Base-by-base conservation (phyloP, 2,797 vertebrate species). In the Eupleurogrammus muticus region DNA sequence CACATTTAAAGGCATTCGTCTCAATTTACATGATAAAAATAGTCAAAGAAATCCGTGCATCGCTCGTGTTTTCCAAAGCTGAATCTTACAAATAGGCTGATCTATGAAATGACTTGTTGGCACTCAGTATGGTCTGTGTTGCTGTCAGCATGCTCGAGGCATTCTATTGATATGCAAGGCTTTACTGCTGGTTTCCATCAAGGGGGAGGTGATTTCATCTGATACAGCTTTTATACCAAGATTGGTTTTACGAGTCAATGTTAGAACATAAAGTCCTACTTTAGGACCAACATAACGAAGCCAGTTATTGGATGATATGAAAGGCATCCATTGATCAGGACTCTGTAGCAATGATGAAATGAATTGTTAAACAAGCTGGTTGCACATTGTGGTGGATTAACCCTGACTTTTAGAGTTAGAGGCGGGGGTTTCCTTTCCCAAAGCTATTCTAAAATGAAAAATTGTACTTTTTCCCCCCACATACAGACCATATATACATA, bases 21-120 rank as follows among this genome's bases (percentile, higher is more conserved):
- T 12, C 0, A 9, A 42, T 47, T 24, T 32, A 17, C 8, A 58
- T n/a, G 4, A 49, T 3, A 28, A 36, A 5, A 21, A 62, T 3
- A 19, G 7, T 4, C 10, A 42, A 54, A 46, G 23, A 20, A 40
- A 47, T 44, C 35, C 11, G 17, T 19, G 9, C 11, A 16, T 3
- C 3, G n/a, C n/a, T n/a, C 9, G 1, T 51, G 47, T 47, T 65
- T 32, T 52, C 14, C 12, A 12, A 52, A 63, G 1, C 1, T 38
- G 34, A 28, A 36, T 63, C 10, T 32, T 28, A 66, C n/a, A 55
- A 35, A 65, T 1, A 64, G 36, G 2, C 34, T 34, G 49, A 47
- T 20, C 19, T 48, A 40, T 23, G 35, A 65, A 77, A 67, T 14
- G 21, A 51, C 23, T 44, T 47, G 44, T 21, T 54, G n/a, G 9